Evolutionary conservation across 1,140 invertebrate species (phyloP), one percentile per base, ranked within the genome.

Genomic region (Drosophila triauraria): DNA sequence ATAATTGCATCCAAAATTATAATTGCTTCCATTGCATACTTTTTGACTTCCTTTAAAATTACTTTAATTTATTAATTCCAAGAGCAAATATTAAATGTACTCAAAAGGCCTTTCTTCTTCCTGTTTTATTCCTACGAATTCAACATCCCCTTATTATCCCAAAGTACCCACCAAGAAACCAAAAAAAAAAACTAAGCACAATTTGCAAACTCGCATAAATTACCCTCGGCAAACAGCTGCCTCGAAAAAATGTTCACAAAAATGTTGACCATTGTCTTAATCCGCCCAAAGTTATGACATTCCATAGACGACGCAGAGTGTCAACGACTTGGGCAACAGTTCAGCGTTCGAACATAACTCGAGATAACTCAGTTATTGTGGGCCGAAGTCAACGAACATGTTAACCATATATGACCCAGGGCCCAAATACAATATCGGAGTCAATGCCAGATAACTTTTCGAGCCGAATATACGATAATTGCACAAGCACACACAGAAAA

Each of bases 291-390:
- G 75, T 83, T 74, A 77, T 75, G 77, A 76, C 80, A 88, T 79
- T 79, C 67, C 38, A 48, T 47, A 38, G 62, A 40, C 48, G 54
- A 23, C 42, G 38, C 12, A 42, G 48, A 63, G 69, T 90, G 84
- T 88, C 80, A 81, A 80, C 85, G 85, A 84, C 84, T 80, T 42
- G 42, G 38, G 44, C 60, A 43, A 32, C 27, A 40, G 58, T 67
- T 64, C 56, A 59, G 59, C 61, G 75, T 78, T 76, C 81, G 48
- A 59, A 61, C 74, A 90, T 84, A 90, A 75, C 80, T 84, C 51
- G 80, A 71, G 69, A 88, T 88, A 88, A 88, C 81, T 88, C 80
- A 71, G 77, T 88, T 88, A 88, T 88, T 75, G 83, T 59, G 71
- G 56, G 53, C 68, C 56, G 50, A 51, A 74, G 82, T 85, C 82